Evolutionary conservation across 92 coral and sea anemone genomes (phyloP).

Genomic region (Actinernus sp.): DNA sequence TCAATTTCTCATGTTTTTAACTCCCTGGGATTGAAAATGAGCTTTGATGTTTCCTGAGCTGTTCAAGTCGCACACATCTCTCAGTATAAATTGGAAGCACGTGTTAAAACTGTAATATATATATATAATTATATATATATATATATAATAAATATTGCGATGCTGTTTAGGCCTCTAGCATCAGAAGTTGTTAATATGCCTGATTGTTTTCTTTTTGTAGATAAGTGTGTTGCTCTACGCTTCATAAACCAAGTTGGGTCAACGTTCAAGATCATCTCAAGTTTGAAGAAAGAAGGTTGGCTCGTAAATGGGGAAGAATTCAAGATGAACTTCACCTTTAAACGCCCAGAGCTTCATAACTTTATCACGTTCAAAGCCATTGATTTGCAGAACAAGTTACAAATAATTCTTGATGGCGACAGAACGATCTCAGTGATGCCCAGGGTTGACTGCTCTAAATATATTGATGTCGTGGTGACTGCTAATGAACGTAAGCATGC

Average conservation of each 20-base stretch:
- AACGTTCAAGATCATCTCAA: constrained; percentile 60
- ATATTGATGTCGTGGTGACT: constrained; percentile 80
- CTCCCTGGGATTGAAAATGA: too few relatives aligned
- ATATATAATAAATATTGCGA: not conserved
- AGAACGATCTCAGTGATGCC: constrained; percentile 93
- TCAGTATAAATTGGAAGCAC: too few relatives aligned
- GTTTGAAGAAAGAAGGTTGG: constrained; percentile 71
- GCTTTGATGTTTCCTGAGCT: too few relatives aligned
- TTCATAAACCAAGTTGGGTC: constrained; percentile 71
- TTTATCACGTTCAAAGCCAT: constrained; percentile 77
- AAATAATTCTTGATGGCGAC: constrained; percentile 86
- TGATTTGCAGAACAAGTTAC: constrained; percentile 54
- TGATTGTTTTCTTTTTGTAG: constrained; percentile 30
- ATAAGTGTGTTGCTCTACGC: constrained; percentile 84
- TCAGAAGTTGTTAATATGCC: too few relatives aligned
- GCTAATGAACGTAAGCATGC: constrained; percentile 73
- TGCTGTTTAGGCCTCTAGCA: not conserved
- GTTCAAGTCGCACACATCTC: too few relatives aligned
- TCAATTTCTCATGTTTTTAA: too few relatives aligned
- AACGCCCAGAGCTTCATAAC: constrained; percentile 83
- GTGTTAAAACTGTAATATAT: not conserved
- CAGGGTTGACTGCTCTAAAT: constrained; percentile 71
- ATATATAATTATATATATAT: not conserved
- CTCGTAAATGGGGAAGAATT: constrained; percentile 66
- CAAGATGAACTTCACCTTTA: constrained; percentile 79